A percentile compares a stretch with the other conserved stretches of the same genome.
These are phyloP conservation scores for Eristalis intricaria DNA, from an alignment of 2,888 invertebrate species.

Conservation along the genomic window DNA sequence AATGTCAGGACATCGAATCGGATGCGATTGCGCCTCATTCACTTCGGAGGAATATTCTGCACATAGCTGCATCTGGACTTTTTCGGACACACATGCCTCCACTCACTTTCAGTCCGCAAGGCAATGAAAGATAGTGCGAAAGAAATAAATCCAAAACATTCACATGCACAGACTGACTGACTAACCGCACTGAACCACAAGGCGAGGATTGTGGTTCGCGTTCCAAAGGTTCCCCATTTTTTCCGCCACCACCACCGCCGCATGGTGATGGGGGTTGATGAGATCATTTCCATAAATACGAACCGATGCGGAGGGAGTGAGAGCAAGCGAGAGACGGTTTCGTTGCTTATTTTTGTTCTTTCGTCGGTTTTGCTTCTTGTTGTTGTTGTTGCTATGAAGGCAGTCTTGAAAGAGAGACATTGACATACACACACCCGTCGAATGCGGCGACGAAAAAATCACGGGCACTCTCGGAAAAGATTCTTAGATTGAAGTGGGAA, in stretches of 20 bases:
- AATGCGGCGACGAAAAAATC: conserved; percentile 11
- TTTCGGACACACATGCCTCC: not conserved
- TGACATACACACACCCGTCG: conserved; percentile 7
- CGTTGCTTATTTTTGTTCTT: conserved; percentile 30
- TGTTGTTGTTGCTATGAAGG: conserved; percentile 10
- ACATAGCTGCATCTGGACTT: not conserved
- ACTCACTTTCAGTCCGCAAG: conserved; percentile 12
- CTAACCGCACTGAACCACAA: conserved; percentile 35
- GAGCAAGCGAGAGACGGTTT: not conserved
- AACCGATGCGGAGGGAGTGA: conserved; percentile 25
- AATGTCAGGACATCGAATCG: conserved; percentile 8
- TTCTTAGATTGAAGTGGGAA: conserved; percentile 28
- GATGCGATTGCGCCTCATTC: not conserved
- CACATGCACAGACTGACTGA: not conserved
- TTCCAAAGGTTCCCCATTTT: conserved; percentile 50
- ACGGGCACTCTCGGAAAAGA: conserved; percentile 8
- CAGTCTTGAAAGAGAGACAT: conserved; percentile 27
- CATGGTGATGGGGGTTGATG: conserved; percentile 51
- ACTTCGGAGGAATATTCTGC: not conserved
- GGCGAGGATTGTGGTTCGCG: conserved; percentile 43
- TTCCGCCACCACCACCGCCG: not conserved
- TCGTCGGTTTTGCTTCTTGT: not conserved
- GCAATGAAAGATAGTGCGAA: not conserved
- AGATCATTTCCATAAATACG: conserved; percentile 65
- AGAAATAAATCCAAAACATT: not conserved